Conservation (phyloP, 2,797 vertebrate species). For the Chromis chromis region DNA sequence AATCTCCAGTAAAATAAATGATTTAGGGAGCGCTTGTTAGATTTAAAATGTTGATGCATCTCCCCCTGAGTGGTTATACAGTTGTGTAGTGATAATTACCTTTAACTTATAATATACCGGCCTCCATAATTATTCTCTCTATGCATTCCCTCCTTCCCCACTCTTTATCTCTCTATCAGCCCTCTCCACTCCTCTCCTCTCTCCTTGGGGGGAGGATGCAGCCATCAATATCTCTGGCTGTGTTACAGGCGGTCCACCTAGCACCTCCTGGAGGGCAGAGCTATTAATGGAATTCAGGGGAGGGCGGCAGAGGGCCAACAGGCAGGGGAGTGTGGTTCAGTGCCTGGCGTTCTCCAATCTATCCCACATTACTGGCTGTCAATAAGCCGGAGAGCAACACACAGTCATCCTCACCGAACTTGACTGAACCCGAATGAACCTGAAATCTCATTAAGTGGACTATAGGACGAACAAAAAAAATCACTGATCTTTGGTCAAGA, state of each 20-base stretch:
- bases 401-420: conserved; percentile 47
- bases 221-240: conserved; percentile 71
- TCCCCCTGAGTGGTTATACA: neutral
- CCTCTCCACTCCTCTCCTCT: conserved; percentile 27
- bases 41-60: conserved; percentile 1
- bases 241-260: conserved; percentile 58
- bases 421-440: conserved; percentile 61
- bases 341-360: conserved; percentile 65
- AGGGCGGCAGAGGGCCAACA: conserved; percentile 62
- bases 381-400: conserved; percentile 61
- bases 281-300: conserved; percentile 77
- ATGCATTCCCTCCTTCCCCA: conserved; percentile 24
- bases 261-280: conserved; percentile 75
- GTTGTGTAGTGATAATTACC: conserved; percentile 18
- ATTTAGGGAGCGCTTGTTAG: neutral
- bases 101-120: conserved; percentile 16
- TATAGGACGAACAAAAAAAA: conserved; percentile 8
- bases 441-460: conserved; percentile 60
- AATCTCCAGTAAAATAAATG: neutral
- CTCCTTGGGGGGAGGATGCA: conserved; percentile 50
- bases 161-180: conserved; percentile 51
- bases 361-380: conserved; percentile 71
- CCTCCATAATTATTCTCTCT: conserved; percentile 17
- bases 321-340: conserved; percentile 51
- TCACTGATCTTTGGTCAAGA: conserved; percentile 24